Base-by-base conservation (phyloP, 37 sponge, comb jelly and placozoan genomes). In the Theonella swinhoei region DNA sequence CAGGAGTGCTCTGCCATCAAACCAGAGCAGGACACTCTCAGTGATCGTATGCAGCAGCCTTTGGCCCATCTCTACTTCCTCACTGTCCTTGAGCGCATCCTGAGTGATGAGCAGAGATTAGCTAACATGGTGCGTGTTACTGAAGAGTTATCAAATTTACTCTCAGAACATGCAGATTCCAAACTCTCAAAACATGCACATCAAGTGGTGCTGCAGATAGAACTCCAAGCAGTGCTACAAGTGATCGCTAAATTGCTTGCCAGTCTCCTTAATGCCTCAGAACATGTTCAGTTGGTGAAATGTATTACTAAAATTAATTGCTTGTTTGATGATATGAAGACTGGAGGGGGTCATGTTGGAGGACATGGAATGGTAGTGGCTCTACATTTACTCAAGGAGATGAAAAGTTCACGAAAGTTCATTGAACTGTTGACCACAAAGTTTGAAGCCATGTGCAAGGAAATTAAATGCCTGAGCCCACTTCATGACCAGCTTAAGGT, bases 41-140 rank as follows among this genome's bases (percentile, higher is more conserved):
- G 78, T 31, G 9, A 62, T 37, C 35, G 83, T 63, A 90, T 94
- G 94, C 87, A 85, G 73, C 94, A 94, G 60, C 91, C 91, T 26
- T 61, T 94, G 38, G 85, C 94, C 24, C 88, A 94, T 60, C 80
- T 94, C 33, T 94, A 94, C 83, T 94, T 90, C 78, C 67, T 85
- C 33, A 76, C 78, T 35, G 85, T 84, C 0, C 37, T 94, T 34
- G 90, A 90, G 33, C 81, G 85, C 61, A 58, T 94, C 32, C 35
- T 76, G 43, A 2, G 22, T 20, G 19, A 54, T 22, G 29, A 39
- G 9, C 41, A 72, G 73, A 25, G 25, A 67, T 19, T 8, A 67
- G 23, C 29, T 28, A n/a, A n/a, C 25, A 25, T 59, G 14, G 61
- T 59, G 60, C 83, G 68, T 9, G 76, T 88, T 64, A 24, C 54